A percentile compares a stretch with the other conserved stretches of the same genome.
Evolutionary conservation across 2,797 vertebrate genomes (phyloP).

Genomic region (Anguilla anguilla): DNA sequence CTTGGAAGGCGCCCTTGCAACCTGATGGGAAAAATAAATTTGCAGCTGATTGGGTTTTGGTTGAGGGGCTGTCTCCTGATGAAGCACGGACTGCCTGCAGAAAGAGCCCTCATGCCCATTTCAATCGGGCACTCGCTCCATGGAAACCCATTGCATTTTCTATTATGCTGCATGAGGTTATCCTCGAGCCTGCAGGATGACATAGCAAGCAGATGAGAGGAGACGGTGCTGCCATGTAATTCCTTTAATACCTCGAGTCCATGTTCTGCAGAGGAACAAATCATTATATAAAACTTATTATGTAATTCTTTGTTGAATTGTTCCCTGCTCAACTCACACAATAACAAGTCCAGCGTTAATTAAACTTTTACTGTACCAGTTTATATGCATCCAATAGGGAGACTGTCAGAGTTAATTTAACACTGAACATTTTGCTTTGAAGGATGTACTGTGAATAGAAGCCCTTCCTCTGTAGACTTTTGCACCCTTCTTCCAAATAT

Average conservation of each 20-base stretch:
- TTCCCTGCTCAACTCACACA: not conserved
- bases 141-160: slow-evolving; percentile 9
- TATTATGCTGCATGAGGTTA: slow-evolving; percentile 1
- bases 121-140: not conserved
- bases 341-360: no score
- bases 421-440: no score
- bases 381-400: no score
- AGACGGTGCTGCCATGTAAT: slow-evolving; percentile 32
- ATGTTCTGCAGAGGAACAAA: slow-evolving; percentile 65
- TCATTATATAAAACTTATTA: not conserved
- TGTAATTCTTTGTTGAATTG: slow-evolving; percentile 3
- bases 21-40: slow-evolving; percentile 18
- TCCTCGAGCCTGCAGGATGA: not conserved
- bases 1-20: not conserved
- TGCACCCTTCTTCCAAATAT: not conserved
- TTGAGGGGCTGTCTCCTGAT: not conserved
- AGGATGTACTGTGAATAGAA: slow-evolving; percentile 19
- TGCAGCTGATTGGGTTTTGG: slow-evolving; percentile 17
- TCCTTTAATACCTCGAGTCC: slow-evolving; percentile 62
- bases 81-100: not conserved
- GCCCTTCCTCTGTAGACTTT: not conserved
- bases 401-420: no score
- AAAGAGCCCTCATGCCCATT: slow-evolving; percentile 6
- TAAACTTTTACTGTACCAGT: no score
- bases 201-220: not conserved